Evolutionary conservation across 1,140 invertebrate genomes (phyloP).

Genomic region (Bombyx mandarina): DNA sequence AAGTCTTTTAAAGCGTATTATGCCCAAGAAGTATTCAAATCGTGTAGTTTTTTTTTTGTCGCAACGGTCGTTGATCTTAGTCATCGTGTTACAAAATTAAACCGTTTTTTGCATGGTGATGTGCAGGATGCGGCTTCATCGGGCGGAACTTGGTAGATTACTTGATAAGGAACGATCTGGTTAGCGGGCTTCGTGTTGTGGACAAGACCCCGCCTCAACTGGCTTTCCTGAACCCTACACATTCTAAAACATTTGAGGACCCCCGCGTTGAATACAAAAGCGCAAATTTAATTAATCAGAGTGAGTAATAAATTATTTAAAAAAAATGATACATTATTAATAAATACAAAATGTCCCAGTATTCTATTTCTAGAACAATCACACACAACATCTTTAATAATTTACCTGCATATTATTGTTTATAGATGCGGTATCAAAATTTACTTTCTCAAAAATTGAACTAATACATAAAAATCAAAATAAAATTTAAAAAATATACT

Average conservation of each 20-base stretch:
- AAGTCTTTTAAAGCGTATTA: background rate
- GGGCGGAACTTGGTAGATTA: slow-evolving; percentile 89
- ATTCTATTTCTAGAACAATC: too few species aligned
- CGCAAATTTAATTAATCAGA: slow-evolving; percentile 90
- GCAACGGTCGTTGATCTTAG: slow-evolving; percentile 59
- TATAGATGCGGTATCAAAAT: too few species aligned
- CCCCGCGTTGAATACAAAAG: slow-evolving; percentile 90
- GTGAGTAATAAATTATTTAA: slow-evolving; percentile 70
- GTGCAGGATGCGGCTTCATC: slow-evolving; percentile 91
- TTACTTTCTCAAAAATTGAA: too few species aligned
- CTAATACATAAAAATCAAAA: too few species aligned
- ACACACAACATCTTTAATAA: too few species aligned
- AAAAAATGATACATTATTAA: background rate
- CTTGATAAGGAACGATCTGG: slow-evolving; percentile 83
- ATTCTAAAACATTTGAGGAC: slow-evolving; percentile 77
- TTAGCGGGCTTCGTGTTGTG: slow-evolving; percentile 82
- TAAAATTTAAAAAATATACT: too few species aligned
- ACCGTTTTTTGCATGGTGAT: slow-evolving; percentile 35
- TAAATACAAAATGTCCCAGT: background rate
- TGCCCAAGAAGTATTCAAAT: too few species aligned
- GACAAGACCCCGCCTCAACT: slow-evolving; percentile 94
- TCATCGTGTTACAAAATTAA: slow-evolving; percentile 40
- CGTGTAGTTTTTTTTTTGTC: slow-evolving; percentile 26
- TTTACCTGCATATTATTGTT: too few species aligned
- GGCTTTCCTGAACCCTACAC: slow-evolving; percentile 86